phyloP scores from a whole-genome alignment of 2,797 vertebrate genomes.

The Thaleichthys pacificus region DNA sequence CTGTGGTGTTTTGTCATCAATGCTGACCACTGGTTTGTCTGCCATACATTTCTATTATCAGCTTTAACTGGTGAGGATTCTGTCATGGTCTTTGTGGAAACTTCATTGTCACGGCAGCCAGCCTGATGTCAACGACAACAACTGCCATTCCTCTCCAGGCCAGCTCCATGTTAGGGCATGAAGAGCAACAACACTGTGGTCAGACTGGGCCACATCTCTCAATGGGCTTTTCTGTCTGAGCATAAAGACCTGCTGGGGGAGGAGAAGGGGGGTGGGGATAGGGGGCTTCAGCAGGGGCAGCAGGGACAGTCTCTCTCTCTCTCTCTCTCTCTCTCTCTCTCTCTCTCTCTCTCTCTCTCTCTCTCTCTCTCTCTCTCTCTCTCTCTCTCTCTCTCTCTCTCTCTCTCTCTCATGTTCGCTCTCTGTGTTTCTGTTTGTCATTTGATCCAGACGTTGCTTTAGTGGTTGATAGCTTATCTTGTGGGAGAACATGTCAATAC shows the following conservation, averaged over 20 bases:
- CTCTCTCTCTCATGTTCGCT: neutral
- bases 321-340: no score
- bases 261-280: conserved; percentile 29
- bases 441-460: neutral
- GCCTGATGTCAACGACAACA: neutral
- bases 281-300: conserved; percentile 11
- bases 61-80: neutral
- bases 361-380: no score
- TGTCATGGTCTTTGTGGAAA: conserved; percentile 17
- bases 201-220: conserved; percentile 48
- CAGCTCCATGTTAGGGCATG: conserved; percentile 54
- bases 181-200: conserved; percentile 46
- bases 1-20: no score
- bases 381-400: no score
- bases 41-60: no score
- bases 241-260: conserved; percentile 51
- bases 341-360: no score
- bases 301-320: conserved; percentile 13
- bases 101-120: conserved; percentile 9
- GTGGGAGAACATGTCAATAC: conserved; percentile 49
- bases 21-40: no score
- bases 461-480: conserved; percentile 10
- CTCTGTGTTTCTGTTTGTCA: conserved; percentile 11
- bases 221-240: conserved; percentile 49
- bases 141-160: conserved; percentile 23